These are phyloP conservation scores for Anthoscopus minutus DNA, from an alignment of 2,113 vertebrate genomes.

Conservation along the genomic window DNA sequence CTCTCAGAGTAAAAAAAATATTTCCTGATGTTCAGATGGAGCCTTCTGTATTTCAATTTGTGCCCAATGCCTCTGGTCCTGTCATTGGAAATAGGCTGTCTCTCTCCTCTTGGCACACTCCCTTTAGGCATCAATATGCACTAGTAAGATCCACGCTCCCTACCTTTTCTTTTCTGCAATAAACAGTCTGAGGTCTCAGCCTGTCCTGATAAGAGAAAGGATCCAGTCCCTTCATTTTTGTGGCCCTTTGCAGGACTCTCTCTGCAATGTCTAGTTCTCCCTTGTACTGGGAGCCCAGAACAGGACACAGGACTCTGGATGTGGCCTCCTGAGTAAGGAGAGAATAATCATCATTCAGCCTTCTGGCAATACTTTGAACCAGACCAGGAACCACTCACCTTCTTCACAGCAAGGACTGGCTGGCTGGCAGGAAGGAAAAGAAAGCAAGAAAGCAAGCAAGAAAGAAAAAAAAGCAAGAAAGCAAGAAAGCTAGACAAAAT, in stretches of 20 bases:
- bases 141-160: background rate
- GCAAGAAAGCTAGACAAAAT: background rate
- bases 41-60: background rate
- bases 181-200: background rate
- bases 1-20: background rate
- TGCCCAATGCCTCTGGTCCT: background rate
- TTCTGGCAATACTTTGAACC: background rate
- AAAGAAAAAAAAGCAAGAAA: no score
- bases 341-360: background rate
- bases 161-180: background rate
- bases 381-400: background rate
- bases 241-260: background rate
- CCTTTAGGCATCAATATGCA: background rate
- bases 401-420: background rate
- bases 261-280: background rate
- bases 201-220: background rate
- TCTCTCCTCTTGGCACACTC: background rate
- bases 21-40: background rate
- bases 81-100: background rate
- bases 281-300: background rate
- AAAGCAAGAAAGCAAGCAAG: no score
- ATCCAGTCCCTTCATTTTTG: background rate
- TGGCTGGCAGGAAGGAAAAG: background rate
- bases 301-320: background rate
- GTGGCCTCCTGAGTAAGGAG: background rate